phyloP scores from a whole-genome alignment of 2,888 invertebrate species.

The Phaonia tiefii region DNA sequence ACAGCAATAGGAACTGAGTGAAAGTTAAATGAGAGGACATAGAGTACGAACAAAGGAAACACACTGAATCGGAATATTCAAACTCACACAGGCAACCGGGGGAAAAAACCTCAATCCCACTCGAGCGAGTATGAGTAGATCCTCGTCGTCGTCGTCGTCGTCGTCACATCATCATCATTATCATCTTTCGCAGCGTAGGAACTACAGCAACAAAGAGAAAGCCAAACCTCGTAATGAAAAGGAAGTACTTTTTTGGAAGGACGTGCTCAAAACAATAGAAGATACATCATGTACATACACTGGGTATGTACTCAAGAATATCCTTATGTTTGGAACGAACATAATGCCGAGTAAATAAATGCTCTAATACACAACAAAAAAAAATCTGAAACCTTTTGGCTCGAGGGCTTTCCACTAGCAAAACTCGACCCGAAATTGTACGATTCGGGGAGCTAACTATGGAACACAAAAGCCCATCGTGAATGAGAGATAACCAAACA shows the following conservation, averaged over 20 bases:
- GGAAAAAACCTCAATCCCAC: not conserved
- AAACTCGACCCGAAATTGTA: not conserved
- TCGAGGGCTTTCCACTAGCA: slow-evolving; percentile 27
- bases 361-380: not conserved
- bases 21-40: slow-evolving; percentile 56
- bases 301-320: not conserved
- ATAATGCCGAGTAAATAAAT: slow-evolving; percentile 29
- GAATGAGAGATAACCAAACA: slow-evolving; percentile 32
- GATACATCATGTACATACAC: slow-evolving; percentile 8
- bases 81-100: no score
- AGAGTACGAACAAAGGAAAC: slow-evolving; percentile 47
- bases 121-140: slow-evolving; percentile 1
- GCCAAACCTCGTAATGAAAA: slow-evolving; percentile 40
- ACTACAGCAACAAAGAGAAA: no score
- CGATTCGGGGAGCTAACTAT: slow-evolving; percentile 2
- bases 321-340: slow-evolving; percentile 1
- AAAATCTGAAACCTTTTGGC: slow-evolving; percentile 22
- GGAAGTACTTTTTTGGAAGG: slow-evolving; percentile 66
- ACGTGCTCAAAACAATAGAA: slow-evolving; percentile 66
- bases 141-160: slow-evolving; percentile 19
- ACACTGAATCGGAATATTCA: not conserved
- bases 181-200: not conserved
- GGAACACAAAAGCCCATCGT: slow-evolving; percentile 9
- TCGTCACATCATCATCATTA: not conserved
- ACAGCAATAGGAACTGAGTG: slow-evolving; percentile 46